Conservation (phyloP, 2,113 vertebrate species). For the Trinectes maculatus region DNA sequence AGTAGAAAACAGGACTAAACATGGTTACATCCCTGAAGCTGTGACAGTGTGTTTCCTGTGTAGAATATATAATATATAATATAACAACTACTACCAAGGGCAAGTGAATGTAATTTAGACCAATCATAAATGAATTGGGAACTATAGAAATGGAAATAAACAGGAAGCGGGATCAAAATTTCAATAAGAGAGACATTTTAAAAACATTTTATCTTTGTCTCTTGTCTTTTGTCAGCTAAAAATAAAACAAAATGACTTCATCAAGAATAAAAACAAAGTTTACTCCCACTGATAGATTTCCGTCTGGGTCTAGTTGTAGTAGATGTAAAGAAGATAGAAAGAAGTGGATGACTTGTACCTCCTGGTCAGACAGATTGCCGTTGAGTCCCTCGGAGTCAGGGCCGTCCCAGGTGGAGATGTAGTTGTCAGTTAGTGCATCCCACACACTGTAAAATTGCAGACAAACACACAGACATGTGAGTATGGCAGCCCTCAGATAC, state of each 20-base stretch:
- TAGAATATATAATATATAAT: too few species aligned
- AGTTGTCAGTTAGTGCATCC: constrained; percentile 96
- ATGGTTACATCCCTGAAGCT: too few species aligned
- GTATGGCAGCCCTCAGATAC: background rate
- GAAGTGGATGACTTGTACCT: constrained; percentile 77
- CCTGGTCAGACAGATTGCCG: constrained; percentile 88
- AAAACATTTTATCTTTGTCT: too few species aligned
- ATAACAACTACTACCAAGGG: background rate
- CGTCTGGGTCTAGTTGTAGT: background rate
- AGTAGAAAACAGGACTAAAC: too few species aligned
- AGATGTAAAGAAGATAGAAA: background rate
- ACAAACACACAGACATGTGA: constrained; percentile 33
- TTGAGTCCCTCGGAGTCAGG: constrained; percentile 86
- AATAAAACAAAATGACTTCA: background rate
- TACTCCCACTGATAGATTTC: background rate
- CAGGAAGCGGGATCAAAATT: too few species aligned
- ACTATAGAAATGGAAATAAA: background rate
- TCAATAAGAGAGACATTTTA: too few species aligned
- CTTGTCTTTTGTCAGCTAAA: background rate
- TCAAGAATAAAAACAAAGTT: background rate
- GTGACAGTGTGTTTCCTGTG: too few species aligned
- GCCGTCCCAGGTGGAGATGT: constrained; percentile 89
- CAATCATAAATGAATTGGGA: background rate
- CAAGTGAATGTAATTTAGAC: background rate
- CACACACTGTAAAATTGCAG: constrained; percentile 85